phyloP scores from a whole-genome alignment of 2,888 invertebrate species.

The Synergus laeviventris region DNA sequence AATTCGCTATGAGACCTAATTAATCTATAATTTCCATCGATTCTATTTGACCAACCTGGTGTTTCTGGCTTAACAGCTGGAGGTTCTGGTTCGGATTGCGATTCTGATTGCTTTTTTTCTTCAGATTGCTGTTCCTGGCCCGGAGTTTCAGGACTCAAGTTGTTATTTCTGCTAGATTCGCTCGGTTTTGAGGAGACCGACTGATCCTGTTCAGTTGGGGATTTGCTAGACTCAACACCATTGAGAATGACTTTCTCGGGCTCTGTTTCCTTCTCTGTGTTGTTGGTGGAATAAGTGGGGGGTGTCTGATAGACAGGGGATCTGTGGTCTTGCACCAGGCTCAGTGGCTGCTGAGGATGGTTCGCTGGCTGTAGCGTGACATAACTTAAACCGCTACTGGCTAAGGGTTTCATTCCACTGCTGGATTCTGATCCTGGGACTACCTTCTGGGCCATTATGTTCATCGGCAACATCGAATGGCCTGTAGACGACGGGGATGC shows the following conservation, averaged over 20 bases:
- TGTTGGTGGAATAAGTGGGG: constrained; percentile 50
- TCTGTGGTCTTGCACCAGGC: constrained; percentile 74
- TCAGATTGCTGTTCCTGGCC: constrained; percentile 53
- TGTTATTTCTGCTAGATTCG: constrained; percentile 68
- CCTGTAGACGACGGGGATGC: constrained; percentile 67
- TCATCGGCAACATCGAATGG: constrained; percentile 73
- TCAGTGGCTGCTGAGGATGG: constrained; percentile 68
- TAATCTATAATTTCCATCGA: neutral
- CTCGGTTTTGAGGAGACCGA: constrained; percentile 57
- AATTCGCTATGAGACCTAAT: too few species aligned
- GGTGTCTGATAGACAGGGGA: constrained; percentile 68
- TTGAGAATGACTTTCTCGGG: constrained; percentile 67
- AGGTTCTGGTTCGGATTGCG: constrained; percentile 52
- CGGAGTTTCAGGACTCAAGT: constrained; percentile 64
- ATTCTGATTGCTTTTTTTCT: constrained; percentile 57
- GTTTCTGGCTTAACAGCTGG: constrained; percentile 35
- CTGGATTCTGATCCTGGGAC: constrained; percentile 65
- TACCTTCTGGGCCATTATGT: constrained; percentile 73
- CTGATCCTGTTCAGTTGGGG: constrained; percentile 58
- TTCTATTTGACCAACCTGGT: constrained; percentile 14
- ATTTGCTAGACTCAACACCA: constrained; percentile 65
- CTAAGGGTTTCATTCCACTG: constrained; percentile 70
- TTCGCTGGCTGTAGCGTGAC: constrained; percentile 69
- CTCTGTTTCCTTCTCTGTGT: constrained; percentile 63
- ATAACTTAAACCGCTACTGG: constrained; percentile 68